A percentile compares a stretch with the other conserved stretches of the same genome.
These are phyloP conservation scores for Ametastegia equiseti DNA, from an alignment of 2,888 invertebrate genomes.

Conservation along the genomic window DNA sequence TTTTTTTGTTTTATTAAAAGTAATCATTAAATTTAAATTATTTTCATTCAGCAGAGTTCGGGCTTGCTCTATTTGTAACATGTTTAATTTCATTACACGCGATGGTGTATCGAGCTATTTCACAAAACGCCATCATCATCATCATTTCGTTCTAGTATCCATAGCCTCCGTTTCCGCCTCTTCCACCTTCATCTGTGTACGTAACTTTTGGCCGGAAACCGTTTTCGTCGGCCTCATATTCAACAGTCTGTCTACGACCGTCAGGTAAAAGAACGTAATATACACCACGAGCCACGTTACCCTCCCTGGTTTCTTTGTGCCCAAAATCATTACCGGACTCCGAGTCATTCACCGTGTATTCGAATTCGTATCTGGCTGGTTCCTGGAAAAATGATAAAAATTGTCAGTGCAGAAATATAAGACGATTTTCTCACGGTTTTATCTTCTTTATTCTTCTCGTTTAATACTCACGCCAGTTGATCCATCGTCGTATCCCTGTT, in stretches of 20 bases:
- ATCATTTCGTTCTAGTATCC: slow-evolving; percentile 14
- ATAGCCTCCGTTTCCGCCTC: slow-evolving; percentile 62
- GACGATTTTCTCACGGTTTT: background rate
- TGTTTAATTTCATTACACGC: background rate
- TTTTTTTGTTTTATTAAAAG: background rate
- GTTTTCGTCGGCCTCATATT: slow-evolving; percentile 84
- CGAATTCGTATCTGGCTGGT: slow-evolving; percentile 75
- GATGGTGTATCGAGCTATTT: slow-evolving; percentile 8
- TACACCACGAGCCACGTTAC: slow-evolving; percentile 72
- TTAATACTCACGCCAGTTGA: slow-evolving; percentile 60
- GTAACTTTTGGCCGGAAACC: slow-evolving; percentile 84
- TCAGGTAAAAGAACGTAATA: slow-evolving; percentile 75
- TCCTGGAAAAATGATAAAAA: too few relatives aligned
- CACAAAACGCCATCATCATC: background rate
- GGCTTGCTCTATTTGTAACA: background rate
- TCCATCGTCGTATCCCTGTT: slow-evolving; percentile 60
- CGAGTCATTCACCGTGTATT: slow-evolving; percentile 74
- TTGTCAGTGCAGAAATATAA: too few relatives aligned
- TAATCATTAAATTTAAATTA: background rate
- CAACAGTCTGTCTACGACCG: slow-evolving; percentile 79
- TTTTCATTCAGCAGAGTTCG: background rate
- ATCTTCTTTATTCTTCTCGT: background rate
- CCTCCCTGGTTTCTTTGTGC: slow-evolving; percentile 74
- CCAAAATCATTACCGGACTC: slow-evolving; percentile 74
- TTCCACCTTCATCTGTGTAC: slow-evolving; percentile 78